Evolutionary conservation across 2,797 vertebrate genomes (phyloP).

Genomic region (Diplodus sargus): DNA sequence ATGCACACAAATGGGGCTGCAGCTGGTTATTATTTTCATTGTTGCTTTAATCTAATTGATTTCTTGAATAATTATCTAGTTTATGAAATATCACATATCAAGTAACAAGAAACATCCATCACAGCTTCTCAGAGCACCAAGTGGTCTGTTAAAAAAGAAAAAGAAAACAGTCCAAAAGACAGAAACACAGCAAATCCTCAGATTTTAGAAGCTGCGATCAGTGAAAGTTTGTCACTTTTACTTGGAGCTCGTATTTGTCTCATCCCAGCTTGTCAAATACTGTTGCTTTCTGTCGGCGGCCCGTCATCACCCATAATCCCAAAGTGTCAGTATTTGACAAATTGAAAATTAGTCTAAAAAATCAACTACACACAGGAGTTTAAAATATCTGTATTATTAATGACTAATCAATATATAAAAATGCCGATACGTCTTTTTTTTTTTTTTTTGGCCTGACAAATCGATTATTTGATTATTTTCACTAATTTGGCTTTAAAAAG

Average conservation of each 20-base stretch:
- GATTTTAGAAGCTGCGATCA: not conserved
- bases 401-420: not conserved
- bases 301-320: no score
- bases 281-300: no score
- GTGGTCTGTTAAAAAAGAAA: no score
- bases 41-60: not conserved
- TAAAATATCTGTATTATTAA: not conserved
- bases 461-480: not conserved
- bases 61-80: not conserved
- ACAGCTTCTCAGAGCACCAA: not conserved
- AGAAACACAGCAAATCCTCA: no score
- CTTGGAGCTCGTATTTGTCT: no score
- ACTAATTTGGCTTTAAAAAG: no score
- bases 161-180: not conserved
- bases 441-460: not conserved
- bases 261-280: no score
- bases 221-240: not conserved
- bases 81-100: not conserved
- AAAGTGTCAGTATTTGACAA: no score
- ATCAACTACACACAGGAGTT: no score
- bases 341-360: no score
- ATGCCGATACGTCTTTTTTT: not conserved
- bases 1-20: not conserved
- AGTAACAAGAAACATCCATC: not conserved
- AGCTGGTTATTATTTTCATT: not conserved